Evolutionary conservation across 2,888 invertebrate species (phyloP).

Genomic region (Alloscopus bannaensis): DNA sequence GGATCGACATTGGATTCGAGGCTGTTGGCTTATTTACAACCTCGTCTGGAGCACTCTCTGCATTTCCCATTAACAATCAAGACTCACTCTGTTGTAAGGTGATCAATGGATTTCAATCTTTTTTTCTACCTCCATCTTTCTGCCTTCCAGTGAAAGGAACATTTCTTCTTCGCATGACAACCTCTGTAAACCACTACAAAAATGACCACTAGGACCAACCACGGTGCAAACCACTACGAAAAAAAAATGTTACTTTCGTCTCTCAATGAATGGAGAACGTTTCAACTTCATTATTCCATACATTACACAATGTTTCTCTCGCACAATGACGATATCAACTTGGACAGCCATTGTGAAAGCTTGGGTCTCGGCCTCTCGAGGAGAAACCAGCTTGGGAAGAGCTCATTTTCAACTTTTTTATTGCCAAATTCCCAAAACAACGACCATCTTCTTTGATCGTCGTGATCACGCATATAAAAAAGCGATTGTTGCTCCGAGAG

Average conservation of each 20-base stretch:
- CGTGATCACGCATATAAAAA: neutral
- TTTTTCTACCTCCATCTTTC: slow-evolving; percentile 10
- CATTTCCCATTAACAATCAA: slow-evolving; percentile 10
- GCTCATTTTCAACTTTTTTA: too few species aligned
- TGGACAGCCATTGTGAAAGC: neutral
- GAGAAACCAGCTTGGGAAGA: too few species aligned
- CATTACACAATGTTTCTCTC: slow-evolving; percentile 17
- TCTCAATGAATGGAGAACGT: slow-evolving; percentile 24
- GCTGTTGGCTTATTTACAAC: too few species aligned
- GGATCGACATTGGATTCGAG: too few species aligned
- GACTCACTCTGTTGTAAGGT: slow-evolving; percentile 1
- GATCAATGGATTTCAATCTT: slow-evolving; percentile 33
- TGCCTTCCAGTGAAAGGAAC: neutral
- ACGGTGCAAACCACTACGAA: slow-evolving; percentile 26
- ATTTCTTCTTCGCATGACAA: too few species aligned
- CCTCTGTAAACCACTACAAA: neutral
- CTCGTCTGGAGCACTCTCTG: too few species aligned
- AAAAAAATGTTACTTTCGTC: slow-evolving; percentile 22
- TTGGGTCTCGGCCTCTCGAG: neutral
- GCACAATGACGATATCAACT: neutral
- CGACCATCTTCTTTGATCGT: neutral
- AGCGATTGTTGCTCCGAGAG: neutral
- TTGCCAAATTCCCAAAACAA: too few species aligned
- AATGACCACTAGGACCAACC: slow-evolving; percentile 45
- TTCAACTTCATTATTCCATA: slow-evolving; percentile 24